Percentiles rank a stretch among this genome's conserved stretches.
Conservation (phyloP, 2,113 vertebrate genomes). For the Otolemur garnettii region DNA sequence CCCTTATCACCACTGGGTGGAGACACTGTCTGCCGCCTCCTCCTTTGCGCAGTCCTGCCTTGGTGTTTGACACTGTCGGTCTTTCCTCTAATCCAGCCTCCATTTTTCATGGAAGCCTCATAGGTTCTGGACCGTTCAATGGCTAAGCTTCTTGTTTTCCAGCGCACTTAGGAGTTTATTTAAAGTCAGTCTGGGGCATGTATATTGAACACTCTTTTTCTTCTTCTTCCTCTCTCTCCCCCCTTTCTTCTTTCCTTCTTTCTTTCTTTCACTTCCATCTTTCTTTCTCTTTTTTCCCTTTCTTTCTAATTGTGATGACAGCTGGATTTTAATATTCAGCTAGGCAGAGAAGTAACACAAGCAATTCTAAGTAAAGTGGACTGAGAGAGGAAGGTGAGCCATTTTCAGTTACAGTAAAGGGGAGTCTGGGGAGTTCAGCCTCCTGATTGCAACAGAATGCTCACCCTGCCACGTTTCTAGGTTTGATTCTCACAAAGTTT, state of each 20-base stretch:
- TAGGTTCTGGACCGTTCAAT: not conserved
- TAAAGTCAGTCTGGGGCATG: not conserved
- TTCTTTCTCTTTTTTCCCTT: not conserved
- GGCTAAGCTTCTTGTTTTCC: slow-evolving; percentile 8
- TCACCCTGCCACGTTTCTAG: not conserved
- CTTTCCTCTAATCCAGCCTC: not conserved
- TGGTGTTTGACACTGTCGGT: not conserved
- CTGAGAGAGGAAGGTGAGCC: not conserved
- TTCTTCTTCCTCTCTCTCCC: not conserved
- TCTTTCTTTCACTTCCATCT: not conserved
- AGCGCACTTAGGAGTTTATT: slow-evolving; percentile 9
- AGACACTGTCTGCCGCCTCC: too few species aligned
- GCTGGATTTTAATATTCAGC: not conserved
- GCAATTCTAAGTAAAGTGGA: not conserved
- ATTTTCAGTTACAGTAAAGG: not conserved
- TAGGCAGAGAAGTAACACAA: slow-evolving; percentile 22
- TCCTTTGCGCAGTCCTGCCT: too few species aligned
- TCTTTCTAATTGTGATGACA: not conserved
- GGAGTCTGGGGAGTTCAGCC: not conserved
- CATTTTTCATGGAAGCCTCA: not conserved
- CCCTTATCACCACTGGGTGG: too few species aligned
- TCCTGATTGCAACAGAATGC: slow-evolving; percentile 12
- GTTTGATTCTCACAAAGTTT: slow-evolving; percentile 35
- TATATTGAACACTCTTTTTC: not conserved
- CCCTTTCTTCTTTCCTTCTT: too few species aligned